Evolutionary conservation across 2,113 vertebrate species (phyloP).

Genomic region (Dermatemys mawii): DNA sequence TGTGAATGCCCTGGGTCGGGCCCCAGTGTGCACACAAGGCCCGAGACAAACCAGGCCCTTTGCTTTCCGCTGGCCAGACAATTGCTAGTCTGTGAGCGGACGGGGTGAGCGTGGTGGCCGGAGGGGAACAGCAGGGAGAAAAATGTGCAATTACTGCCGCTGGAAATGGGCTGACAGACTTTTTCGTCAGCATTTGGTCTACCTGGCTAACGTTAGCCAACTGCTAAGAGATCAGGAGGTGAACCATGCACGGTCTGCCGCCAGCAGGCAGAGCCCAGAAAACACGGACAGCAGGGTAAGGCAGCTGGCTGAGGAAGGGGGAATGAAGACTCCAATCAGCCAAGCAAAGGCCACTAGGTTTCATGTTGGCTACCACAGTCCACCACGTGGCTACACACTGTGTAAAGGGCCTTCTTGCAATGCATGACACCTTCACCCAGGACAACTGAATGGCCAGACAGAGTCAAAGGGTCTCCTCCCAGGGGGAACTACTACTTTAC

Average conservation of each 20-base stretch:
- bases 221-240: fast-evolving
- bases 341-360: not conserved
- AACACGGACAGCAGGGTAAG: not conserved
- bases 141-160: not conserved
- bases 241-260: not conserved
- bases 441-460: not conserved
- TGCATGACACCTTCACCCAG: not conserved
- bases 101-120: not conserved
- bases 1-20: not conserved
- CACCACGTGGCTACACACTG: not conserved
- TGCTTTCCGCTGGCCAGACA: not conserved
- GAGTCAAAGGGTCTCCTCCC: not conserved
- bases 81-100: not conserved
- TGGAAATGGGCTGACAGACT: fast-evolving
- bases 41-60: fast-evolving
- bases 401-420: not conserved
- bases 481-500: not conserved
- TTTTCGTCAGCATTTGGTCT: not conserved
- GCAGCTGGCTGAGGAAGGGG: not conserved
- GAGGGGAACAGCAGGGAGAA: not conserved
- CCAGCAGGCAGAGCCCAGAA: not conserved
- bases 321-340: not conserved
- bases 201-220: not conserved
- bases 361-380: not conserved
- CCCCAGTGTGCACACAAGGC: fast-evolving